phyloP scores from a whole-genome alignment of 2,113 vertebrate species.

The Isichthys henryi region DNA sequence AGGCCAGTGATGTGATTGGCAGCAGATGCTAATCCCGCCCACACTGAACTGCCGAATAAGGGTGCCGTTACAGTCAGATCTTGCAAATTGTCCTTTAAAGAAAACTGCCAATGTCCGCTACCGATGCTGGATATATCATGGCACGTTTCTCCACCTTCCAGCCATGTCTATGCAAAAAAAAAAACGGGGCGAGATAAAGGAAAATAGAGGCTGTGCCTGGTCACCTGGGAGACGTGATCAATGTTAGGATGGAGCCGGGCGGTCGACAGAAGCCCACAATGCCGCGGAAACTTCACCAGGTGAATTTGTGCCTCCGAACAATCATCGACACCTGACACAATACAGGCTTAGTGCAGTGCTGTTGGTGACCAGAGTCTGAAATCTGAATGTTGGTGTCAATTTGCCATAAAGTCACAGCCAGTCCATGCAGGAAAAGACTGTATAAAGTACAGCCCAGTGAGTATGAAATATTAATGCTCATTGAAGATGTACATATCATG shows the following conservation, averaged over 20 bases:
- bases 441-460: not conserved
- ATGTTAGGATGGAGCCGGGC: not conserved
- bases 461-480: not conserved
- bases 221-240: not conserved
- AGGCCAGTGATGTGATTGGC: not conserved
- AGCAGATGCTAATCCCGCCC: not conserved
- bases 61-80: not conserved
- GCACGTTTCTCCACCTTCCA: not conserved
- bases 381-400: not conserved
- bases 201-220: not conserved
- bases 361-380: not conserved
- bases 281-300: not conserved
- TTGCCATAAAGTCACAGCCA: not conserved
- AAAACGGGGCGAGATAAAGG: not conserved
- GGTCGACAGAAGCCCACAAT: not conserved
- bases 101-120: not conserved
- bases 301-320: not conserved
- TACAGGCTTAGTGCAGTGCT: not conserved
- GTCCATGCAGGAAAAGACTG: not conserved
- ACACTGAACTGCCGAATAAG: not conserved
- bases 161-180: not conserved
- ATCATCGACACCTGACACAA: not conserved
- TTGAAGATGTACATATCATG: not conserved
- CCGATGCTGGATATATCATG: not conserved
- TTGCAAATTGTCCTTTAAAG: not conserved